Evolutionary conservation across 2,113 vertebrate genomes (phyloP).

Genomic region (Phylloscopus whistleri): DNA sequence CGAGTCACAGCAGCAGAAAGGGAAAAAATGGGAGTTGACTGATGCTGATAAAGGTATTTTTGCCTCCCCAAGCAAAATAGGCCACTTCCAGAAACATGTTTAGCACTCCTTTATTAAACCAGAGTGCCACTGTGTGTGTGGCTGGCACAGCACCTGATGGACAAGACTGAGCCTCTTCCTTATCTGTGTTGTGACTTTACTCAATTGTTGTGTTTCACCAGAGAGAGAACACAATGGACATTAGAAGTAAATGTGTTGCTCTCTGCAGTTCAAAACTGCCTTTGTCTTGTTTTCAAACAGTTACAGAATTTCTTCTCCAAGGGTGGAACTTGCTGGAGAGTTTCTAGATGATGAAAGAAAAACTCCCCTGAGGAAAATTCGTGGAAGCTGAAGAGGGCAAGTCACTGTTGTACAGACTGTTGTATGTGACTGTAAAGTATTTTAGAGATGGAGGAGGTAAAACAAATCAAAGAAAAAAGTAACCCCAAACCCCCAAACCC

Average conservation of each 20-base stretch:
- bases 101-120: background rate
- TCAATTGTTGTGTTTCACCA: background rate
- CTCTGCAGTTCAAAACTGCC: background rate
- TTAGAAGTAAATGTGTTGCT: background rate
- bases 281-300: background rate
- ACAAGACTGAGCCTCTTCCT: background rate
- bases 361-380: background rate
- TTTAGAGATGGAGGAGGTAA: conserved; percentile 51
- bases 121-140: background rate
- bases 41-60: background rate
- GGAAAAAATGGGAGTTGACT: background rate
- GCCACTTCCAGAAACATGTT: background rate
- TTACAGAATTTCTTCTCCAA: background rate
- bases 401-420: background rate
- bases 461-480: background rate
- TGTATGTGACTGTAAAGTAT: background rate
- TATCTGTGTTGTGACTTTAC: background rate
- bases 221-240: background rate
- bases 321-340: background rate
- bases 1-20: background rate
- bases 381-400: background rate
- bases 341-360: background rate
- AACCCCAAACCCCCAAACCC: background rate
- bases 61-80: background rate
- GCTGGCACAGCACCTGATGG: background rate